Conservation (phyloP, 2,113 vertebrate genomes). For the Ariopsis seemanni region DNA sequence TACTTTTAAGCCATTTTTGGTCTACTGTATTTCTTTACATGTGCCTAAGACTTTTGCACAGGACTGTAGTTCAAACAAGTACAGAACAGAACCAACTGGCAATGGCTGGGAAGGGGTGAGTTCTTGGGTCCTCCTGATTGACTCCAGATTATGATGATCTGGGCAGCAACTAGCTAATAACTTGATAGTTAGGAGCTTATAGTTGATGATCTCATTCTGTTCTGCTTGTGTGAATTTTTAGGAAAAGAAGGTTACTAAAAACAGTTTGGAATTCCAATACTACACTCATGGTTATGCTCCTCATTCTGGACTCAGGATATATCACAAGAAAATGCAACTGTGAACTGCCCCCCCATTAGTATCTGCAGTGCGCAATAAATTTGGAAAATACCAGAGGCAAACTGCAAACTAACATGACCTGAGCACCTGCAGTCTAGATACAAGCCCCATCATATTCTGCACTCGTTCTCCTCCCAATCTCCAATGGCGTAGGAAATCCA, state of each 20-base stretch:
- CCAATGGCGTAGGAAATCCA: neutral
- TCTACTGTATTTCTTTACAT: no score
- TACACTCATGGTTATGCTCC: neutral
- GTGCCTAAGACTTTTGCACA: no score
- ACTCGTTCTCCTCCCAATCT: neutral
- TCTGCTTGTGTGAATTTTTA: neutral
- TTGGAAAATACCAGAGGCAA: neutral
- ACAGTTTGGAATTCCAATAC: neutral
- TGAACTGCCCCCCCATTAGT: no score
- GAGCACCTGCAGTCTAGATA: neutral
- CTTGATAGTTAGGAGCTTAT: neutral
- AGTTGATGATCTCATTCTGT: neutral
- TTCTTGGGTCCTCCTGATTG: neutral
- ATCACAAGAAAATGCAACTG: no score
- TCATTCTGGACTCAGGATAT: no score
- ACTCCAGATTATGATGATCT: neutral
- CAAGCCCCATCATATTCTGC: neutral
- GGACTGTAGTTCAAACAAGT: neutral
- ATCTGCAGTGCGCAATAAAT: no score
- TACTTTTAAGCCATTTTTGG: no score
- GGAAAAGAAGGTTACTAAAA: neutral
- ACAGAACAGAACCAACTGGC: neutral
- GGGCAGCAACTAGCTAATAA: neutral
- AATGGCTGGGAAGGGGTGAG: neutral
- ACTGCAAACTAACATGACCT: neutral